Evolutionary conservation across 1,140 invertebrate species (phyloP).

Genomic region (Diorhabda carinulata): DNA sequence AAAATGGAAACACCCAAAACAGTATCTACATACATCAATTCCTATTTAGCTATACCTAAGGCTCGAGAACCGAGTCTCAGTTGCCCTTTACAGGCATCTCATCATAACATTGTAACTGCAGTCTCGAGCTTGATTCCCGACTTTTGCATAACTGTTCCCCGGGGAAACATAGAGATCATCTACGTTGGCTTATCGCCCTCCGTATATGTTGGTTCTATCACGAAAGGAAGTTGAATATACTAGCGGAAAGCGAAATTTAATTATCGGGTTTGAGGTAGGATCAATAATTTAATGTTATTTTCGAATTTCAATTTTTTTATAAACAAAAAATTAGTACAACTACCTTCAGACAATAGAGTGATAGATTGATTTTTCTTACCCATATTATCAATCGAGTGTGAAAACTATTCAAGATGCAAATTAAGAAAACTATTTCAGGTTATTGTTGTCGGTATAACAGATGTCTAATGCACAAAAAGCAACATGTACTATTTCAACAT

Average conservation of each 20-base stretch:
- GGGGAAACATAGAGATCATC: not conserved
- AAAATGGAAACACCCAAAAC: no score
- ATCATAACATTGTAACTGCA: not conserved
- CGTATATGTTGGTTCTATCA: not conserved
- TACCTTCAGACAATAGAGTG: no score
- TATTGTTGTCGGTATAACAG: no score
- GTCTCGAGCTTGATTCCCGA: conserved; percentile 1
- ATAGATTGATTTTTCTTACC: no score
- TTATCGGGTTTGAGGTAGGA: no score
- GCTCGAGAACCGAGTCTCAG: not conserved
- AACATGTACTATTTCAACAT: not conserved
- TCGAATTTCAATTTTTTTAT: no score
- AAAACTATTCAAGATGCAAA: no score
- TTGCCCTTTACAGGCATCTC: conserved; percentile 1
- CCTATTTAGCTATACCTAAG: not conserved
- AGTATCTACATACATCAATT: not conserved
- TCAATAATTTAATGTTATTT: no score
- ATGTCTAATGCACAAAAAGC: no score
- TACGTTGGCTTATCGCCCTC: not conserved
- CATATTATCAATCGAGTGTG: no score
- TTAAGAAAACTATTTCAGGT: no score
- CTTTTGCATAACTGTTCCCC: not conserved
- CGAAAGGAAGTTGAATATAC: not conserved
- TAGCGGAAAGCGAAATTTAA: not conserved
- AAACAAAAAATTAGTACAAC: no score